Evolutionary conservation across 2,797 vertebrate genomes (phyloP), one percentile per base, ranked within the genome.

Genomic region (Hafferia zeledoni): DNA sequence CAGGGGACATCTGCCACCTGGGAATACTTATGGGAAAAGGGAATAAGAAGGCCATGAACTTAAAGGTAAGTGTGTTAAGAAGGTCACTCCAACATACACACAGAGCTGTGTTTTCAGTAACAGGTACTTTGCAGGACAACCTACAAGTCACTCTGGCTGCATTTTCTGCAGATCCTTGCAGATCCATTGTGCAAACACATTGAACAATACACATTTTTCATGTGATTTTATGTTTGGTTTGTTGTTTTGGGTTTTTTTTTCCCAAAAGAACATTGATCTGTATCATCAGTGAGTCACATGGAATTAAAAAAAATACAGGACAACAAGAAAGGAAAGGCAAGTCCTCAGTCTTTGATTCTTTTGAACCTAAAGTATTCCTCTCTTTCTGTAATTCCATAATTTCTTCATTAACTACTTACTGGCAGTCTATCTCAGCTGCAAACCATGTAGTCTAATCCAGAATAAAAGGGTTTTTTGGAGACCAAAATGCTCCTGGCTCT

Each of bases 31-130:
- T 10, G 71, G 92, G n/a, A 35, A 94, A 83, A 59, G 96, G 83
- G 50, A 2, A 1, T 2, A 57, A 8, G 63, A 96, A 91, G 16
- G 17, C 13, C 13, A 83, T 37, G 56, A 60, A 90, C 5, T 91
- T 77, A 78, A 97, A 96, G 97, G 97, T 98, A 97, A 35, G 31
- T 35, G 19, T 19, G 60, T 80, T 61, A n/a, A 65, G 30, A 33
- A 52, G 52, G 35, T 33, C 83, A 67, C 27, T 17, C 16, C 17
- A 37, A 37, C 57, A 50, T 8, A 60, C 20, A 41, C 3, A 49
- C 39, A 20, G 27, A 69, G 50, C 35, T 61, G 61, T 57, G 69
- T 10, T 30, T 46, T 72, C 59, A 53, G 46, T 41, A 55, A 30
- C 6, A 69, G 52, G 17, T 9, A 24, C 13, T 52, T 47, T 46